Percentiles rank a stretch among this genome's conserved stretches.
These are phyloP conservation scores for Daktulosphaira vitifoliae DNA, from an alignment of 1,140 invertebrate species.

Conservation along the genomic window DNA sequence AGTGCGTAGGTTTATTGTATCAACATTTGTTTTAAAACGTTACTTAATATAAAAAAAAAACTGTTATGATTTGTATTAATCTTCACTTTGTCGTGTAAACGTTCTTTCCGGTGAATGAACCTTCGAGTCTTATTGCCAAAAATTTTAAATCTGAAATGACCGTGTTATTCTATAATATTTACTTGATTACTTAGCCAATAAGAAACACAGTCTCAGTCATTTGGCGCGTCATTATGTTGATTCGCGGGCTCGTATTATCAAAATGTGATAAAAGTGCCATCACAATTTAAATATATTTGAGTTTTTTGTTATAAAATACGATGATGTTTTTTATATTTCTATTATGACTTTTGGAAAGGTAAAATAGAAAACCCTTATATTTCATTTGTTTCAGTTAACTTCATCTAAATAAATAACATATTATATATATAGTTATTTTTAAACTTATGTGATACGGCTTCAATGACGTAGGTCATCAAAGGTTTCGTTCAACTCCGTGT, in stretches of 20 bases:
- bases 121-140: too few relatives aligned
- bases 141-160: too few relatives aligned
- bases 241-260: not conserved
- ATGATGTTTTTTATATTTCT: conserved; percentile 6
- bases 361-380: conserved; percentile 14
- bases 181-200: conserved; percentile 12
- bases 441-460: conserved; percentile 29
- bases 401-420: conserved; percentile 1
- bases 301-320: conserved; percentile 20
- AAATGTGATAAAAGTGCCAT: not conserved
- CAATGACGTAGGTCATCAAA: conserved; percentile 14
- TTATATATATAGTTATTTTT: not conserved
- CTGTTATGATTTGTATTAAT: too few relatives aligned
- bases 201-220: conserved; percentile 28
- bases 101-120: too few relatives aligned
- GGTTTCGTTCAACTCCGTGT: not conserved
- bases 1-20: too few relatives aligned
- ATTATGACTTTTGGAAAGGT: not conserved
- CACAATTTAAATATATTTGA: not conserved
- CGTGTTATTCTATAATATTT: too few relatives aligned
- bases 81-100: too few relatives aligned
- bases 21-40: too few relatives aligned
- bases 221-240: conserved; percentile 6
- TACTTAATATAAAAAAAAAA: too few relatives aligned
- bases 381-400: not conserved